A percentile compares a stretch with the other conserved stretches of the same genome.
phyloP scores from a whole-genome alignment of 92 coral and sea anemone species.

The Parazoanthus darwini region DNA sequence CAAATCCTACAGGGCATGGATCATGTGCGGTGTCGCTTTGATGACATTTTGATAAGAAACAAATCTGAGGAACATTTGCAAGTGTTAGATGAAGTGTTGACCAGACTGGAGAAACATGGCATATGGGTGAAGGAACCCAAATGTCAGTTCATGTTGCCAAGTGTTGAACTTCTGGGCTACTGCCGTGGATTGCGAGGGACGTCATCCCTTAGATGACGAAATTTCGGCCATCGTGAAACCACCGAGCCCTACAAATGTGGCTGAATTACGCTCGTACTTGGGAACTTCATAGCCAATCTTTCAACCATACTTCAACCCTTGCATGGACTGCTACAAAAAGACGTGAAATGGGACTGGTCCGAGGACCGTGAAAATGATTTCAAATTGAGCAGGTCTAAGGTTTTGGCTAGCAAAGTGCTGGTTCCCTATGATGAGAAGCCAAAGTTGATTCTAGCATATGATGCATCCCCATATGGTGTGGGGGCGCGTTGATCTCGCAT shows the following conservation, averaged over 20 bases:
- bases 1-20: conserved; percentile 38
- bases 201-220: conserved; percentile 52
- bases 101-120: conserved; percentile 35
- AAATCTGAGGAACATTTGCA: conserved; percentile 8
- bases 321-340: conserved; percentile 45
- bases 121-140: conserved; percentile 38
- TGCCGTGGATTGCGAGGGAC: conserved; percentile 40
- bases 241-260: conserved; percentile 51
- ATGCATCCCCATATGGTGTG: conserved; percentile 59
- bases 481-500: neutral
- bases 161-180: conserved; percentile 51
- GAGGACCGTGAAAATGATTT: conserved; percentile 50
- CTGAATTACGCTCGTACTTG: conserved; percentile 57
- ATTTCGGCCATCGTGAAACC: conserved; percentile 47
- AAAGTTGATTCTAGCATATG: conserved; percentile 52
- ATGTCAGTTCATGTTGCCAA: conserved; percentile 58
- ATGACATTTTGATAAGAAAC: conserved; percentile 23
- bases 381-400: conserved; percentile 41
- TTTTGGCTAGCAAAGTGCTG: conserved; percentile 42
- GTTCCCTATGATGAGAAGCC: conserved; percentile 56
- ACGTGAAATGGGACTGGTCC: conserved; percentile 53
- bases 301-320: conserved; percentile 52
- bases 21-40: conserved; percentile 13
- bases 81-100: conserved; percentile 22
- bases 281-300: conserved; percentile 46